phyloP scores from a whole-genome alignment of 2,888 invertebrate species.

The Stictocephala bisonia region DNA sequence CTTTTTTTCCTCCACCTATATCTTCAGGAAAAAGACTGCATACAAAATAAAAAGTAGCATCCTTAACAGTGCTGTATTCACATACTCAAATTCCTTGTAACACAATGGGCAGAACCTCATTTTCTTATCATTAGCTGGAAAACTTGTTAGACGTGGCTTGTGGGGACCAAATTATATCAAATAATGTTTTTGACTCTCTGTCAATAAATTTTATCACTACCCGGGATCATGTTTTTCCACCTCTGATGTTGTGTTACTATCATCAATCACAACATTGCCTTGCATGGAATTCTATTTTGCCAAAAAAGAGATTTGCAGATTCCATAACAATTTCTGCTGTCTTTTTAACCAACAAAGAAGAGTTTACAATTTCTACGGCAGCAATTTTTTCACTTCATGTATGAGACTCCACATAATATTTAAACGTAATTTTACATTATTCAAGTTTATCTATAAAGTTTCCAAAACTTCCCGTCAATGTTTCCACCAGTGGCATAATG shows the following conservation, averaged over 20 bases:
- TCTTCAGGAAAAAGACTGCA: conserved; percentile 9
- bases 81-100: conserved; percentile 9
- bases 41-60: conserved; percentile 16
- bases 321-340: not conserved
- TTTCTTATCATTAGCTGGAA: not conserved
- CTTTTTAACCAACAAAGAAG: too few species aligned
- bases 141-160: not conserved
- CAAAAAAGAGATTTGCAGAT: not conserved
- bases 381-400: not conserved
- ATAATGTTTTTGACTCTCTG: not conserved
- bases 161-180: not conserved
- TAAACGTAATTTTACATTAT: not conserved
- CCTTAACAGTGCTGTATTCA: conserved; percentile 19
- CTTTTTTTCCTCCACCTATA: not conserved
- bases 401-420: not conserved
- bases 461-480: not conserved
- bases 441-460: not conserved
- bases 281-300: too few species aligned
- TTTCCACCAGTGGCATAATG: too few species aligned
- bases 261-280: too few species aligned
- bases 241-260: too few species aligned
- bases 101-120: not conserved
- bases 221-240: too few species aligned
- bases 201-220: too few species aligned
- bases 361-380: not conserved